Evolutionary conservation across 1,140 invertebrate genomes (phyloP), one percentile per base, ranked within the genome.

Genomic region (Drosophila athabasca): DNA sequence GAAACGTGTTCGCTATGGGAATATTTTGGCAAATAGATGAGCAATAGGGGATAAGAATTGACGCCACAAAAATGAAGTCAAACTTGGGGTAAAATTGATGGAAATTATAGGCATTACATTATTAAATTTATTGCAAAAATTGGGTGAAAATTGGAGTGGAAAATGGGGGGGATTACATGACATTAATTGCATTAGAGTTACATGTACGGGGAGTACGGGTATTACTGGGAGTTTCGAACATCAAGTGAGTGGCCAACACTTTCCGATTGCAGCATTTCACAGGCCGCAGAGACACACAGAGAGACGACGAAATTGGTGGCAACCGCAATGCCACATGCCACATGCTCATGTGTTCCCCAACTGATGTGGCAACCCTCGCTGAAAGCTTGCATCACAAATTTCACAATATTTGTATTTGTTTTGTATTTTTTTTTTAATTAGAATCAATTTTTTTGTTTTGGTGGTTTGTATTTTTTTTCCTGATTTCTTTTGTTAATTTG

Each of bases 381-480:
- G 2, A 35, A 58, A 58, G 19, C 52, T 68, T 69, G 64, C 50
- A n/a, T 69, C 51, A 69, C 35, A 58, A 43, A 71, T 62, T 73
- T 62, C 53, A 58, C 48, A 75, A 74, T 53, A 62, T 39, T 57
- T 58, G 17, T 53, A 50, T 61, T 67, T 64, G 26, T 44, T 69
- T 58, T 61, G 46, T 68, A 41, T 77, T 62, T 77, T 49, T 62
- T 75, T 82, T 70, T 78, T 78, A 85, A 87, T 85, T 78, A 78
- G 69, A 66, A 70, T 51, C 44, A 29, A 62, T 69, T 66, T 74
- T 41, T 52, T 35, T 24, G 1, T 26, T 61, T 57, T 11, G 15
- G 5, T 52, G 24, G 43, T 49, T 72, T 69, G 49, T 5, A 26
- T 39, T 11, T 39, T 13, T 39, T 5, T 55, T 53, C 8, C 31